A percentile compares a stretch with the other conserved stretches of the same genome.
Evolutionary conservation across 2,113 vertebrate species (phyloP).

Genomic region (Notothenia coriiceps): DNA sequence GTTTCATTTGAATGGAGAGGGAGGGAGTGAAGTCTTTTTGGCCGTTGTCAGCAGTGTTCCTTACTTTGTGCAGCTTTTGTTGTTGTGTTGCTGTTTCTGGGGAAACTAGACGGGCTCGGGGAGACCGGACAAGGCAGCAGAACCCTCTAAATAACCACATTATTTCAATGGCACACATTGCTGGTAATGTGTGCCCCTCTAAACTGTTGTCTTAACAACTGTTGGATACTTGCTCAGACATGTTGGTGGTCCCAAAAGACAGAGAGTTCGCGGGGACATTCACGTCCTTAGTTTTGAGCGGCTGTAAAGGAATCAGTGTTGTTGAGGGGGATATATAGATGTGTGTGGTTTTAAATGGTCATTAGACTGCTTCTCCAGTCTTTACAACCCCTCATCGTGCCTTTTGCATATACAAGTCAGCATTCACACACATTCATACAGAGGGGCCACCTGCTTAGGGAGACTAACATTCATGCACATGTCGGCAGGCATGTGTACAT

Average conservation of each 20-base stretch:
- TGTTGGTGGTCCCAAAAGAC: too few relatives aligned
- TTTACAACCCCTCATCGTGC: too few relatives aligned
- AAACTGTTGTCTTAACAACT: too few relatives aligned
- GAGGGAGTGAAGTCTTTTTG: slow-evolving; percentile 45
- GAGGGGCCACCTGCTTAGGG: too few relatives aligned
- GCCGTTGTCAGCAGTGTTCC: slow-evolving; percentile 61
- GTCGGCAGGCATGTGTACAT: slow-evolving; percentile 1
- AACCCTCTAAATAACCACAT: slow-evolving; percentile 65
- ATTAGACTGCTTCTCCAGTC: too few relatives aligned
- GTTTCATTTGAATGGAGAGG: slow-evolving; percentile 74
- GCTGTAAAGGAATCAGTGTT: too few relatives aligned
- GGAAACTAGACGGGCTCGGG: slow-evolving; percentile 33
- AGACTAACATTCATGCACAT: not conserved
- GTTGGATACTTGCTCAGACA: too few relatives aligned
- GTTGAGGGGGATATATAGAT: too few relatives aligned
- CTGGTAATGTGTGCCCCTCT: not conserved
- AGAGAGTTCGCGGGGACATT: too few relatives aligned
- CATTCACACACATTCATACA: not conserved
- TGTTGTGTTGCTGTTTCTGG: slow-evolving; percentile 54
- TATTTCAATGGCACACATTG: slow-evolving; percentile 62
- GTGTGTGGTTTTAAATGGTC: too few relatives aligned
- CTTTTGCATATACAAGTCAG: too few relatives aligned
- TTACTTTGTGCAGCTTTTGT: slow-evolving; percentile 71
- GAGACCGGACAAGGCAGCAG: not conserved
- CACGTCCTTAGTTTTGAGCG: too few relatives aligned